Percentiles rank a stretch among this genome's conserved stretches.
Conservation (phyloP, 2,797 vertebrate genomes). For the Gadopsis bispinosus region DNA sequence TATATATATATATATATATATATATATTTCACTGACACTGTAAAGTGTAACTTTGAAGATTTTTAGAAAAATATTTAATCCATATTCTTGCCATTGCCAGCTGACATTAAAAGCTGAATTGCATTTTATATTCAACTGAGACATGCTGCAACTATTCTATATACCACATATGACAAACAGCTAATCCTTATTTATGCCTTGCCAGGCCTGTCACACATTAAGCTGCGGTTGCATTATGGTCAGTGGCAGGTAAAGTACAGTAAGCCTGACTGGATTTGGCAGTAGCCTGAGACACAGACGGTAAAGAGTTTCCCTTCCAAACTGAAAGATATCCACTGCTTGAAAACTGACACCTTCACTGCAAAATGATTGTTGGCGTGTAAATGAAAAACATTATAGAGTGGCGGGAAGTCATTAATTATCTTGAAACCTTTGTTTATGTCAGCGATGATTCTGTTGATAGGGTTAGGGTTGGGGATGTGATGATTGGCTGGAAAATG, state of each 20-base stretch:
- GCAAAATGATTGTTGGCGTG: conserved; percentile 20
- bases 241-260: conserved; percentile 82
- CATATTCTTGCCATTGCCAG: conserved; percentile 64
- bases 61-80: conserved; percentile 71
- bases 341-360: conserved; percentile 49
- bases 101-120: conserved; percentile 77
- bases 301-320: conserved; percentile 53
- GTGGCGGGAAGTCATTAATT: conserved; percentile 23
- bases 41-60: conserved; percentile 75
- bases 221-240: conserved; percentile 78
- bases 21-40: conserved; percentile 30
- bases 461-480: background rate
- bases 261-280: conserved; percentile 82
- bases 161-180: conserved; percentile 74
- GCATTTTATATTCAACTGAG: conserved; percentile 74
- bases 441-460: background rate
- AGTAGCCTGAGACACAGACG: conserved; percentile 65
- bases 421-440: conserved; percentile 14
- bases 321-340: conserved; percentile 48
- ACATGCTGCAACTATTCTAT: conserved; percentile 76
- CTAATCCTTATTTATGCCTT: conserved; percentile 83
- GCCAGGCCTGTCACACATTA: conserved; percentile 76
- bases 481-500: conserved; percentile 17
- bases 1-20: no score
- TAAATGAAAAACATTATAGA: conserved; percentile 15